These are phyloP conservation scores for Discoglossus pictus DNA, from an alignment of 2,797 vertebrate species.

Conservation along the genomic window DNA sequence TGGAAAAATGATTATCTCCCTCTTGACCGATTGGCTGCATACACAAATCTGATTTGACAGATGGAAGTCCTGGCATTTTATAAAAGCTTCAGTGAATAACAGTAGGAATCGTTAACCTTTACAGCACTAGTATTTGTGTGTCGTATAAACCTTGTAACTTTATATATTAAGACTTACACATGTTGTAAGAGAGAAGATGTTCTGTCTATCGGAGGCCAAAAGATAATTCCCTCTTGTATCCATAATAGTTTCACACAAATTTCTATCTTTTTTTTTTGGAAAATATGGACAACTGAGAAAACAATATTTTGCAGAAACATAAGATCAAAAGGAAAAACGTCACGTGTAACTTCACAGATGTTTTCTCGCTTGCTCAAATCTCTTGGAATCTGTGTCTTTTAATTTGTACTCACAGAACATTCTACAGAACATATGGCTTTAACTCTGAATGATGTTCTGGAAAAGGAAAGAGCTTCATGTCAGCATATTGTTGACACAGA, in stretches of 20 bases:
- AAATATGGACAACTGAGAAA: neutral
- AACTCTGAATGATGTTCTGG: neutral
- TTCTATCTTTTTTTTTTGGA: constrained; percentile 1
- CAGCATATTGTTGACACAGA: neutral
- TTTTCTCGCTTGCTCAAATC: constrained; percentile 21
- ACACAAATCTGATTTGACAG: no score
- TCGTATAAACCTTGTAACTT: no score
- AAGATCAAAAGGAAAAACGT: constrained; percentile 26
- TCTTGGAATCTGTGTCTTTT: constrained; percentile 13
- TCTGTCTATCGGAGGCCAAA: no score
- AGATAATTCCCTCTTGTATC: constrained; percentile 9
- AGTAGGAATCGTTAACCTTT: no score
- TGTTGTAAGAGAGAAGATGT: no score
- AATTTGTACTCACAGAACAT: constrained; percentile 3
- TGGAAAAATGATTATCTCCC: no score
- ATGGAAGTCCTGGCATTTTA: no score
- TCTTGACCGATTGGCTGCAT: no score
- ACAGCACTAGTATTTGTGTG: no score
- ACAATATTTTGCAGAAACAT: constrained; percentile 20
- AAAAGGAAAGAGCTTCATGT: neutral
- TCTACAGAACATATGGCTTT: neutral
- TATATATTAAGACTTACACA: no score
- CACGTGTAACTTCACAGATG: constrained; percentile 23
- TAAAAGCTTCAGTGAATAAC: no score
- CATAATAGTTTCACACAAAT: constrained; percentile 27